A percentile compares a stretch with the other conserved stretches of the same genome.
phyloP scores from a whole-genome alignment of 2,888 invertebrate genomes.

The Tyria jacobaeae region DNA sequence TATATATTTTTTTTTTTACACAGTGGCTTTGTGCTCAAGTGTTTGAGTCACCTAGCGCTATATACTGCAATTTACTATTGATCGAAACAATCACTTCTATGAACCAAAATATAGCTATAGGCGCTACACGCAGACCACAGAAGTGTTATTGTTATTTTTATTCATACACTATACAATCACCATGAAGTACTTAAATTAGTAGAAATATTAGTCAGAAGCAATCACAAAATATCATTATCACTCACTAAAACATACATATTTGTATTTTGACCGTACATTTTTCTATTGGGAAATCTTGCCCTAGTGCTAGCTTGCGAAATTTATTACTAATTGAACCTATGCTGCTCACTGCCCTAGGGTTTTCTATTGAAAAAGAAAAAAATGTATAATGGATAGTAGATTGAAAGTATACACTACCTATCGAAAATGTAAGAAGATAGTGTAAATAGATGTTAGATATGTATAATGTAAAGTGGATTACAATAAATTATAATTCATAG shows the following conservation, averaged over 20 bases:
- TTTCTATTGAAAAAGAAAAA: no score
- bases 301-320: no score
- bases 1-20: neutral
- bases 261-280: conserved; percentile 12
- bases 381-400: neutral
- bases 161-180: conserved; percentile 33
- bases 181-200: conserved; percentile 29
- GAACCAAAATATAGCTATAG: no score
- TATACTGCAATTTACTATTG: no score
- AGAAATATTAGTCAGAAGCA: conserved; percentile 29
- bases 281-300: neutral
- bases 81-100: no score
- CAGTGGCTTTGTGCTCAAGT: neutral
- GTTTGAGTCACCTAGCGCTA: neutral
- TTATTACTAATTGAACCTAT: no score
- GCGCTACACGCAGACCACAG: neutral
- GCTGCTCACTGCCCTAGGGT: no score
- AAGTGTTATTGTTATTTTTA: neutral
- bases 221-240: conserved; percentile 24
- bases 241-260: conserved; percentile 23
- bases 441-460: neutral
- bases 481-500: neutral
- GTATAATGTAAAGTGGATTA: neutral
- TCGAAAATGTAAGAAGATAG: neutral
- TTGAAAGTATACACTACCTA: neutral